phyloP scores from a whole-genome alignment of 2,888 invertebrate genomes.

The Lasius fuliginosus region DNA sequence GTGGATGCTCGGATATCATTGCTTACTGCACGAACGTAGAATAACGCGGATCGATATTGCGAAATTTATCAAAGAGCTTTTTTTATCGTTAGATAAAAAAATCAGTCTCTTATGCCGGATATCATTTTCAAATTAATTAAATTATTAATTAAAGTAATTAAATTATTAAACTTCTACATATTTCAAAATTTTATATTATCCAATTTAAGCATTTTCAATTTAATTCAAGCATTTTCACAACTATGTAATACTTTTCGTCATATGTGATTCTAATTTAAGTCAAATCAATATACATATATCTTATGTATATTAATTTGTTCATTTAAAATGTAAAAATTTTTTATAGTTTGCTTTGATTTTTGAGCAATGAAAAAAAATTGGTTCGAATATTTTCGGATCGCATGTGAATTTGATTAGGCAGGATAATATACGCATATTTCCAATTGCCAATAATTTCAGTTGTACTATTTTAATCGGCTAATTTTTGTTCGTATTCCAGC shows the following conservation, averaged over 20 bases:
- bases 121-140: not conserved
- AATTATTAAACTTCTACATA: not conserved
- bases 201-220: not conserved
- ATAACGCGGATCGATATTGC: constrained; percentile 39
- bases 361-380: not conserved
- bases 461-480: constrained; percentile 48
- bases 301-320: not conserved
- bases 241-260: not conserved
- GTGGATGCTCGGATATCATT: constrained; percentile 56
- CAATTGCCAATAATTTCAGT: constrained; percentile 4
- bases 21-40: constrained; percentile 49
- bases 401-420: not conserved
- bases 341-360: not conserved
- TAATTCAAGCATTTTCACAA: not conserved
- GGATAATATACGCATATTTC: not conserved
- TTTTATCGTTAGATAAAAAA: not conserved
- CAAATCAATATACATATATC: not conserved
- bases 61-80: constrained; percentile 42
- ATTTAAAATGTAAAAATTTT: not conserved
- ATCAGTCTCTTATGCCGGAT: not conserved
- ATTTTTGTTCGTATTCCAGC: constrained; percentile 32
- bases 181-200: constrained; percentile 2
- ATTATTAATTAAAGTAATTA: not conserved
- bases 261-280: not conserved
- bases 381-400: not conserved